Base-by-base conservation (phyloP, 2,113 vertebrate species). In the Hyaena hyaena region DNA sequence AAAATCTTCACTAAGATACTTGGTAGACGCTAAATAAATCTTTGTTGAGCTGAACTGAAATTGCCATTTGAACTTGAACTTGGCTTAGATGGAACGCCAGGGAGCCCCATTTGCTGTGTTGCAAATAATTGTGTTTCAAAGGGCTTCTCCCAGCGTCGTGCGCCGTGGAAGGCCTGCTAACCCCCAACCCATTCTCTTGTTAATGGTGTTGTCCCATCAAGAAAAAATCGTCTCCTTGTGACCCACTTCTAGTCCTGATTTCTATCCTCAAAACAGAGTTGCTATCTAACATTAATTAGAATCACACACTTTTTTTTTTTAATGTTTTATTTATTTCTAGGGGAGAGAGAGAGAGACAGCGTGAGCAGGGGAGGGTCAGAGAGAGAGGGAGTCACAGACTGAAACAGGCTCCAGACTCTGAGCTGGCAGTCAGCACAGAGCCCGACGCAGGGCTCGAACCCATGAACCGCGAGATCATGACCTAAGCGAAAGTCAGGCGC, bases 271-370 rank as follows among this genome's bases (percentile, higher is more conserved):
- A 91, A 91, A 43, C 3, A 31, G 17, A 87, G 23, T 86, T 86
- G 23, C 53, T 90, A 53, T 86, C 58, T 84, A 71, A 77, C 94
- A 55, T 74, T 95, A 86, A 35, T 96, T 90, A 93, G 92, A 92
- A 69, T 95, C 35, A 28, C 92, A 55, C 68, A 58, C 74, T 24
- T 26, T 71, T 58, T 35, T 35, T 35, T 35, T 35, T 35, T 2
- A 35, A 35, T 35, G 35, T 35, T 35, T 35, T 35, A 35, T 35
- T 35, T 35, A 35, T 35, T 35, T 35, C 35, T 35, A 35, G 35
- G 35, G 35, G 35, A 35, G 35, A 35, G 35, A 35, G 35, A 35
- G 35, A 2, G 35, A 35, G 35, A 35, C 35, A 35, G 35, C 35
- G 35, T 35, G 35, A 35, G 35, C 35, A 35, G 35, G 35, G 35